Evolutionary conservation across 2,113 vertebrate species (phyloP), one percentile per base, ranked within the genome.

Genomic region (Pteruthius melanotis): DNA sequence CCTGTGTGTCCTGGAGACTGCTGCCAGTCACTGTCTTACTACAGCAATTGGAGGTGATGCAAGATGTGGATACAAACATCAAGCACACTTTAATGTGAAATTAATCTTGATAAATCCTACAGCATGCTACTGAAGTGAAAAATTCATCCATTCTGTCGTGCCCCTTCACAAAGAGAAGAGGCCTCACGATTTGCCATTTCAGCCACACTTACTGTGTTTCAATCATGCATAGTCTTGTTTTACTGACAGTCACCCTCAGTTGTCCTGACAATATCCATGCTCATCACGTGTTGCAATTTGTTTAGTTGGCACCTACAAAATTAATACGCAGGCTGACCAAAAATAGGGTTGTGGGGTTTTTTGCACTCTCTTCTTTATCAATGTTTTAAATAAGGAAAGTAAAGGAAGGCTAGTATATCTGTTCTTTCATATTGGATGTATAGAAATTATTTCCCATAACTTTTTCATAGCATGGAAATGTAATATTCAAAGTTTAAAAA

Each of bases 61-160:
- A 44, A 97, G 97, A 96, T 97, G 96, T 95, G 96, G 89, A 95
- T 97, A 95, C 84, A 90, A 96, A 80, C 97, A 87, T 96, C 85
- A 79, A 97, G 97, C 97, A 96, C 90, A 75, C 93, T 95, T 92
- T 92, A 98, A 98, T 98, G 98, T 98, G 98, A 98, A 98, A 96
- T 93, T 69, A 94, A 88, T 97, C 92, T 83, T 92, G 94, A 87
- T 89, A 93, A 97, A 96, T 96, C 93, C 95, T 97, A 94, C 96
- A 94, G 97, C 97, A 97, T 98, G 97, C 98, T 98, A 98, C 98
- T 98, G 97, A 98, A 96, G 95, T 92, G 92, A 78, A 3, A 97
- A 96, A 97, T 86, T 93, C 92, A 95, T 81, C 94, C 66, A 61
- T 95, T 97, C 94, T 91, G 75, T 77, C 3, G 0, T 33, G 95